phyloP scores from a whole-genome alignment of 2,113 vertebrate species.

The Uria aalge region DNA sequence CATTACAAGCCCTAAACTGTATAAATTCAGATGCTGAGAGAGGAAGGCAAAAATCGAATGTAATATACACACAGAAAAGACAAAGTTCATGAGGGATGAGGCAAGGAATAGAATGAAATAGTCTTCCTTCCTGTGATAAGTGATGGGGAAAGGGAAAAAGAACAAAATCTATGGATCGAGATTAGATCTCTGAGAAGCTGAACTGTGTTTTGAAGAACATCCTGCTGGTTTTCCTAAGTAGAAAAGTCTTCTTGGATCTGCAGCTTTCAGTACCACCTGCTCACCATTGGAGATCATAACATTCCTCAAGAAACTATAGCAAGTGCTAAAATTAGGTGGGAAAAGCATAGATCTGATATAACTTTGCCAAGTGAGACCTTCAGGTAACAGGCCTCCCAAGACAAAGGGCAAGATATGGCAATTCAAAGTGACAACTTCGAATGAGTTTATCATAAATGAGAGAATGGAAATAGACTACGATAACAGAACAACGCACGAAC shows the following conservation, averaged over 20 bases:
- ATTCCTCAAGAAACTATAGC: background rate
- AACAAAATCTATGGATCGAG: background rate
- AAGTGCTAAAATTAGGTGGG: background rate
- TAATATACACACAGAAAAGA: background rate
- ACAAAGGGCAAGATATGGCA: background rate
- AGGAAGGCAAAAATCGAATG: background rate
- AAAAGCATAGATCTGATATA: background rate
- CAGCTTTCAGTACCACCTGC: background rate
- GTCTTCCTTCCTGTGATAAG: background rate
- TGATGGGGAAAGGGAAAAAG: background rate
- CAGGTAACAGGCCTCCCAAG: background rate
- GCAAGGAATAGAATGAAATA: background rate
- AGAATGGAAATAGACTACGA: background rate
- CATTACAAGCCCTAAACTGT: background rate
- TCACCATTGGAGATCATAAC: accelerated
- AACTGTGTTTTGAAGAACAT: background rate
- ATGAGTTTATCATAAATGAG: background rate
- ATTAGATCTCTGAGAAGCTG: background rate
- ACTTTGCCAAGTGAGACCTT: background rate
- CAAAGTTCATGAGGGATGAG: background rate
- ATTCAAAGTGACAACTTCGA: background rate
- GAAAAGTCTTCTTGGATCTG: background rate
- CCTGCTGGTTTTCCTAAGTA: background rate
- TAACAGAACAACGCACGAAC: background rate
- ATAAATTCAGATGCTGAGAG: background rate